phyloP scores from a whole-genome alignment of 1,140 invertebrate species.

The Hyphantria cunea region DNA sequence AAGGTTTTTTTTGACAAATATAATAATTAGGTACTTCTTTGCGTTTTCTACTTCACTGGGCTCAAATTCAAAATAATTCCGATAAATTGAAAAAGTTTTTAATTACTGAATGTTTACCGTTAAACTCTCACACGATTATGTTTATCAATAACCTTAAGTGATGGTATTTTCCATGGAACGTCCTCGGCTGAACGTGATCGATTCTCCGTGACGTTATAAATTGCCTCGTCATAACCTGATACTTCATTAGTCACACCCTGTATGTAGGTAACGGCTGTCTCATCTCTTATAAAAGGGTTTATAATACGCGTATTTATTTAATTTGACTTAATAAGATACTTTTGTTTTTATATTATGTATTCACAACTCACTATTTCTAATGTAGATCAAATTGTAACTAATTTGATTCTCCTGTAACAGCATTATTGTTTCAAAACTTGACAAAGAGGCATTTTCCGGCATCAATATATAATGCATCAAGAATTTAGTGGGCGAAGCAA shows the following conservation, averaged over 20 bases:
- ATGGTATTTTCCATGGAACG: no score
- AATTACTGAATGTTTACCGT: no score
- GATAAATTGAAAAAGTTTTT: no score
- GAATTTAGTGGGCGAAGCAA: not conserved
- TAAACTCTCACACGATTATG: no score
- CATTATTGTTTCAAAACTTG: not conserved
- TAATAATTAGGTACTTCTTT: no score
- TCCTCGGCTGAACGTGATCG: not conserved
- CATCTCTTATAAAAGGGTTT: not conserved
- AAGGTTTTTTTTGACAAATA: no score
- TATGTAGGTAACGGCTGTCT: not conserved
- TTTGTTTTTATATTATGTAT: not conserved
- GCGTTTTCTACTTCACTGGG: no score
- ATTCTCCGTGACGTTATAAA: conserved; percentile 3
- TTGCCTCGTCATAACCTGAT: not conserved
- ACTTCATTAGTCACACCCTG: conserved; percentile 6
- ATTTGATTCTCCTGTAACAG: not conserved
- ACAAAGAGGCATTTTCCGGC: not conserved
- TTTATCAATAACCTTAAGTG: no score
- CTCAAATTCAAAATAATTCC: no score
- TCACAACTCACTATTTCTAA: not conserved
- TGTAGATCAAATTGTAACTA: not conserved
- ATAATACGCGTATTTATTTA: not conserved
- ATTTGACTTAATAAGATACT: conserved; percentile 5
- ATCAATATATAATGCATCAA: not conserved